Conservation (phyloP, 2,113 vertebrate genomes). For the Pelecanus crispus region DNA sequence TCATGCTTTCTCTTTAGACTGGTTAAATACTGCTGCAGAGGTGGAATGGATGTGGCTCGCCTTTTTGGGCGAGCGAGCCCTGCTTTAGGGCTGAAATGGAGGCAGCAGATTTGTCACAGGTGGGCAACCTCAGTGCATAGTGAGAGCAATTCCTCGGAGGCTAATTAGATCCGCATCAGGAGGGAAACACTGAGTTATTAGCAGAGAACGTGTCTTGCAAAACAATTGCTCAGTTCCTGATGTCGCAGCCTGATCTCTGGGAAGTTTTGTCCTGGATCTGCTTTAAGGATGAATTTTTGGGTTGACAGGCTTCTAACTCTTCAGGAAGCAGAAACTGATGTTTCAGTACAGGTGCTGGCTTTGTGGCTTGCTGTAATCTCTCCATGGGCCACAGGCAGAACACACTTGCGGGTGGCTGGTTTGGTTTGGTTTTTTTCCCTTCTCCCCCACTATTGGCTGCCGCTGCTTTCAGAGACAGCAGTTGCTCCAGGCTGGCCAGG, state of each 20-base stretch:
- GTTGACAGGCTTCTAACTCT: background rate
- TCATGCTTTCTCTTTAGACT: accelerated
- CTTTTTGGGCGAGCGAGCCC: background rate
- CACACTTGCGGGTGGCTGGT: background rate
- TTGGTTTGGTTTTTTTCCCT: accelerated
- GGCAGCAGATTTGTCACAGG: background rate
- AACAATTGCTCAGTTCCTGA: background rate
- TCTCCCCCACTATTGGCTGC: too few species aligned
- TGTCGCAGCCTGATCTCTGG: background rate
- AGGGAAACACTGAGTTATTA: background rate
- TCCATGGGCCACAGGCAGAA: too few species aligned
- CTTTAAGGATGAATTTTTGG: background rate
- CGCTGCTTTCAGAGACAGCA: background rate
- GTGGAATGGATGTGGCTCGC: accelerated
- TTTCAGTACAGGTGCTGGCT: background rate
- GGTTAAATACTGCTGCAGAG: background rate
- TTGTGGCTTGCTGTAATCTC: background rate
- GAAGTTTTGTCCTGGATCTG: background rate
- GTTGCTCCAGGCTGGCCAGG: background rate
- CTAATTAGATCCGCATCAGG: background rate
- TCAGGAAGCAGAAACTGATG: background rate
- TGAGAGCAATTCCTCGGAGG: background rate
- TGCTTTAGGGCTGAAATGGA: background rate
- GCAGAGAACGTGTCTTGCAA: background rate
- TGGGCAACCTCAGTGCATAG: too few species aligned